Base-by-base conservation (phyloP, 2,113 vertebrate species). In the Callocephalon fimbriatum region DNA sequence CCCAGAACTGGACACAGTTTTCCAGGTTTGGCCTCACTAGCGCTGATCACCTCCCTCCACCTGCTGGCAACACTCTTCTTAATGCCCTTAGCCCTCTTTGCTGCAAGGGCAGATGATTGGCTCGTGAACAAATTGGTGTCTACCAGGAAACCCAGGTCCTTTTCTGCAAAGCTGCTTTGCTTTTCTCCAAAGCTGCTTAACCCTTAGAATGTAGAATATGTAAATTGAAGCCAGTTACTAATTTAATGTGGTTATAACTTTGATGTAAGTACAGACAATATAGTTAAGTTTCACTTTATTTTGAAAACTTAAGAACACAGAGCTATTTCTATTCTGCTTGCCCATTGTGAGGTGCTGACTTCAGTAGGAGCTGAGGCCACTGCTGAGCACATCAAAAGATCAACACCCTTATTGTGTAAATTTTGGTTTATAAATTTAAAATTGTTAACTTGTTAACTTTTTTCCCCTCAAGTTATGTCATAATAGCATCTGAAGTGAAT, bases 401-500 rank as follows among this genome's bases (percentile, higher is more conserved):
- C 65, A 93, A 68, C 59, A 56, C 61, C 56, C 83, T 94, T 90
- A 44, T 78, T 96, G 68, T 90, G 75, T 97, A 92, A 98, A 91
- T 90, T 95, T 97, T 62, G 37, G 66, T 93, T 96, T 97, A 78
- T 93, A 88, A 90, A 90, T 85, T 67, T 75, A 48, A 97, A 96
- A 86, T 90, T 76, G 70, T 88, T 91, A 90, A 44, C 67, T 76
- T 73, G 67, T 88, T 90, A 90, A 47, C 73, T 74, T 93, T 48
- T 96, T 97, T 91, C 32, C 38, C 38, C 47, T 86, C 53, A 42
- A 82, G 45, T 94, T 93, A 67, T 94, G 70, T 95, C 97, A 97
- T 96, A 94, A 96, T 96, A 95, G 75, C 97, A 94, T 94, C 88
- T 97, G 92, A 97, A 94, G 70, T 95, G 80, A 91, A 88, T 94